Base-by-base conservation (phyloP, 2,888 invertebrate genomes). In the Biston stratarius region DNA sequence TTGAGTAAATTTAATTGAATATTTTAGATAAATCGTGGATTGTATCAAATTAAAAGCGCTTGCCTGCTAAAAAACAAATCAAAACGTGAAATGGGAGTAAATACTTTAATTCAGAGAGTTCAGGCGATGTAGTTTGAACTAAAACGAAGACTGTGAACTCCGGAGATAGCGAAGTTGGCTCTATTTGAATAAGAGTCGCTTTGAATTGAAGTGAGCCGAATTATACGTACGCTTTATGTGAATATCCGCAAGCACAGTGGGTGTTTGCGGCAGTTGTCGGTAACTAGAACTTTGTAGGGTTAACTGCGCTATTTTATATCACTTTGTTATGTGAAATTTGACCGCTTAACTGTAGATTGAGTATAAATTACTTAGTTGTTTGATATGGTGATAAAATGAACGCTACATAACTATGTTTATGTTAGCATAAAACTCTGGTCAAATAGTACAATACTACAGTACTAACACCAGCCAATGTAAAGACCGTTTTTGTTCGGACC, bases 141-240 rank as follows among this genome's bases (percentile, higher is more conserved):
- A 36, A 60, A 61, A 40, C n/a, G 60, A 55, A 48, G 55, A 33
- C 69, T 49, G 61, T 14, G 58, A 36, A 48, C 56, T 65, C 49
- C 11, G 11, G 69, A 71, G 72, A 71, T 68, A 74, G 64, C 51
- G 48, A 45, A 74, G 74, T 70, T 74, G 62, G 60, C 64, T 70
- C 55, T 69, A 68, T 74, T 72, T 74, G 74, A 72, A 71, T 74
- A 72, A 71, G 71, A 64, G 62, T 48, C 64, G 63, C 71, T 74
- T 74, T 73, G 73, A 64, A 71, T 60, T 70, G 64, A 63, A 65
- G 69, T 69, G 51, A 40, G 56, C 55, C 59, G 55, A 67, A 38
- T 45, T 60, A 61, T 61, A 45, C 58, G 52, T 59, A 59, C 48
- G 48, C 38, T 60, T 63, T 49, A 61, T 51, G 52, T 57, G 62